Evolutionary conservation across 1,140 invertebrate species (phyloP).

Genomic region (Zeugodacus cucurbitae): DNA sequence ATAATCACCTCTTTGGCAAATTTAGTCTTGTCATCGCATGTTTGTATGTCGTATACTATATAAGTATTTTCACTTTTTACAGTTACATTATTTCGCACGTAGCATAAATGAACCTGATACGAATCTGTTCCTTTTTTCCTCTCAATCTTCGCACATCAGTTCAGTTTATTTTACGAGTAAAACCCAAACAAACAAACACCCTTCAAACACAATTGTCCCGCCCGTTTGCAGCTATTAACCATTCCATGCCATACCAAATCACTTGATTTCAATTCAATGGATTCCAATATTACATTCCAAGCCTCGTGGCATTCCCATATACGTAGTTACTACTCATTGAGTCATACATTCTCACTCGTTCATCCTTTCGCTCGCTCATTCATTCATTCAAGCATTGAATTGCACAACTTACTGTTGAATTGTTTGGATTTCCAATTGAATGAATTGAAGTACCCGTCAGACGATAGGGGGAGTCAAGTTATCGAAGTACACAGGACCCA

Average conservation of each 20-base stretch:
- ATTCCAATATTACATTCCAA: not conserved
- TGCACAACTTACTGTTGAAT: not conserved
- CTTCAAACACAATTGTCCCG: not conserved
- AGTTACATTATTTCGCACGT: no score
- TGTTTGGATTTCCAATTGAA: not conserved
- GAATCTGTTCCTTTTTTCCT: not conserved
- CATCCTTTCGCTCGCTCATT: not conserved
- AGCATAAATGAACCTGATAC: not conserved
- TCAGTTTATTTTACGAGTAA: not conserved
- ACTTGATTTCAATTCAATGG: not conserved
- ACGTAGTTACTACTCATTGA: not conserved
- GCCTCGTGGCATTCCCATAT: not conserved
- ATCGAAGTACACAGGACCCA: not conserved
- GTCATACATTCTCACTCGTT: not conserved
- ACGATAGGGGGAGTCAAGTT: not conserved
- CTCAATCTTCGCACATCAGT: not conserved
- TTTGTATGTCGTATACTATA: no score
- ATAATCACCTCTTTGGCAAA: no score
- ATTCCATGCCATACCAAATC: not conserved
- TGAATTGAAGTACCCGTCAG: not conserved
- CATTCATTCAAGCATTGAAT: not conserved
- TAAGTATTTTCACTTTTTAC: no score
- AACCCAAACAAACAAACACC: not conserved
- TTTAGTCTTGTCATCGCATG: no score
- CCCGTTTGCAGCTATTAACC: not conserved